Percentiles rank a stretch among this genome's conserved stretches.
These are phyloP conservation scores for Pandion haliaetus DNA, from an alignment of 2,113 vertebrate genomes.

Conservation along the genomic window DNA sequence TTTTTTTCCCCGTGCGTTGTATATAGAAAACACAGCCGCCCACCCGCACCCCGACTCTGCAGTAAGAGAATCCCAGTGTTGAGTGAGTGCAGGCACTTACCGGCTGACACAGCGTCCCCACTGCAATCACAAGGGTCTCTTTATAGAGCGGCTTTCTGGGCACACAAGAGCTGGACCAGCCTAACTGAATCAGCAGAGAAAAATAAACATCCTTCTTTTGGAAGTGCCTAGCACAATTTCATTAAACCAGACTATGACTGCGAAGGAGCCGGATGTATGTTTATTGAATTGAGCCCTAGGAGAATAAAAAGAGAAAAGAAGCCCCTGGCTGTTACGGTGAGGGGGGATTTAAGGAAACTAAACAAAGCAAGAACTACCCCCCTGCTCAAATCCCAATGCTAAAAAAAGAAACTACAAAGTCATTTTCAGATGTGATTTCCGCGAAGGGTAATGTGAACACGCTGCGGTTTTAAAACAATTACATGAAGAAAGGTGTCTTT, in stretches of 20 bases:
- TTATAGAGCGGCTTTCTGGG: neutral
- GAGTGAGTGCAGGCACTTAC: constrained; percentile 16
- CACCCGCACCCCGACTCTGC: fast-evolving
- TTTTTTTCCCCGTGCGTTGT: fast-evolving
- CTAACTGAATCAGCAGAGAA: neutral
- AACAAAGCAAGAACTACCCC: neutral
- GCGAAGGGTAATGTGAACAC: fast-evolving
- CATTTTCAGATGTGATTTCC: neutral
- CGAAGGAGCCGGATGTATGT: neutral
- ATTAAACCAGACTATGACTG: neutral
- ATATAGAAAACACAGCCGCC: neutral
- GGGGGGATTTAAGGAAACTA: neutral
- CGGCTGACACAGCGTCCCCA: neutral
- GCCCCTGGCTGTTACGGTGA: neutral
- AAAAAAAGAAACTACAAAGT: neutral
- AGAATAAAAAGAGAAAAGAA: constrained; percentile 6
- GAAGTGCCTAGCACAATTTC: constrained; percentile 13
- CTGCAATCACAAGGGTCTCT: constrained; percentile 8
- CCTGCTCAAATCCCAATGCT: neutral
- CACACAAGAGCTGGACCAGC: neutral
- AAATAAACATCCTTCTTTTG: constrained; percentile 46
- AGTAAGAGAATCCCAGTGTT: neutral
- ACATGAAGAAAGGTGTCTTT: neutral
- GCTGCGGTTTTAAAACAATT: neutral
- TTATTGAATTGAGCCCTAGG: constrained; percentile 8